Evolutionary conservation across 2,888 invertebrate genomes (phyloP).

Genomic region (Tipula vernalis): DNA sequence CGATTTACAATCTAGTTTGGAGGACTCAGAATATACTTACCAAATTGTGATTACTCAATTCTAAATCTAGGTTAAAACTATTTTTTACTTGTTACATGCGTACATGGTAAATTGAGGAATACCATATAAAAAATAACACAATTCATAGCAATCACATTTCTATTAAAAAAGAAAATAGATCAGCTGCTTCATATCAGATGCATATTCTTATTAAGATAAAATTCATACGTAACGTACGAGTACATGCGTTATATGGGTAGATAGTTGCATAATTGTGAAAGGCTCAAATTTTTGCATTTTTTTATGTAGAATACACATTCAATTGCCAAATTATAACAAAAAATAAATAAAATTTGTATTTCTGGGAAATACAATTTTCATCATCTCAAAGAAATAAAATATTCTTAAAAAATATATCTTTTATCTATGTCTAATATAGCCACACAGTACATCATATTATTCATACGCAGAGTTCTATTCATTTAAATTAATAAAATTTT

Average conservation of each 20-base stretch:
- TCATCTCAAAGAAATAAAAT: background rate
- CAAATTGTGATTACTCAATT: too few relatives aligned
- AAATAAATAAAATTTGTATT: background rate
- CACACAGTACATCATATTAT: background rate
- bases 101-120: background rate
- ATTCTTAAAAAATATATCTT: background rate
- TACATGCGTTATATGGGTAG: background rate
- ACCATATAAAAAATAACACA: background rate
- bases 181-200: background rate
- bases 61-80: too few relatives aligned
- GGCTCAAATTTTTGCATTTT: background rate
- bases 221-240: background rate
- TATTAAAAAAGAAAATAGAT: background rate
- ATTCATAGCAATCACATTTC: background rate
- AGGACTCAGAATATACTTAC: too few relatives aligned
- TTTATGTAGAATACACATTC: background rate
- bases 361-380: background rate
- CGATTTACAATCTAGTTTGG: too few relatives aligned
- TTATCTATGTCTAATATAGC: background rate
- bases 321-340: background rate
- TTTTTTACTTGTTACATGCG: too few relatives aligned
- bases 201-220: background rate
- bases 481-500: constrained; percentile 4
- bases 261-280: background rate
- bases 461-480: background rate